A percentile compares a stretch with the other conserved stretches of the same genome.
Evolutionary conservation across 1,140 invertebrate genomes (phyloP).

Genomic region (Cryptotermes secundus): DNA sequence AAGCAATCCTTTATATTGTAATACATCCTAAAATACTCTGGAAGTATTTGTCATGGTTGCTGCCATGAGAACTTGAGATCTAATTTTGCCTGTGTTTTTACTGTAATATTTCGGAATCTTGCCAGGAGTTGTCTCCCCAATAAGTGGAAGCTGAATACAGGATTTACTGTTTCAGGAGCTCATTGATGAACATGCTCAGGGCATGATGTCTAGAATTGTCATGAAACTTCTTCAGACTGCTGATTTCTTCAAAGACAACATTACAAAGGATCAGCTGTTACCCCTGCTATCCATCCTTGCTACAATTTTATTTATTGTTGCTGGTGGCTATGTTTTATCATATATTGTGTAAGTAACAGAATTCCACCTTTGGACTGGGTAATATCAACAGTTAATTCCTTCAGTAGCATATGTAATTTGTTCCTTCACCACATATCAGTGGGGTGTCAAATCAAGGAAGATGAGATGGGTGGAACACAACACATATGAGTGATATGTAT

Average conservation of each 20-base stretch:
- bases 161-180: constrained; percentile 63
- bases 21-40: no score
- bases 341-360: constrained; percentile 72
- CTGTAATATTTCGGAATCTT: no score
- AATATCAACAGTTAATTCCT: constrained; percentile 32
- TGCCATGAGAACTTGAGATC: no score
- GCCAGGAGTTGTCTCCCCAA: no score
- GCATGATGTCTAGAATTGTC: constrained; percentile 66
- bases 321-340: constrained; percentile 83
- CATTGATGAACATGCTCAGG: constrained; percentile 71
- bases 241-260: constrained; percentile 71
- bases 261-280: constrained; percentile 79
- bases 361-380: background rate
- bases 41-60: no score
- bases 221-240: constrained; percentile 66
- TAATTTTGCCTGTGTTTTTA: no score
- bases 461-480: no score
- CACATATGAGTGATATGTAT: no score
- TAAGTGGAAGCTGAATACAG: no score
- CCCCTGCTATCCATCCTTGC: constrained; percentile 78
- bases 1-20: no score
- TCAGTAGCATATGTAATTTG: constrained; percentile 20
- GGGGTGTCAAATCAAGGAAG: no score
- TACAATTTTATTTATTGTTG: constrained; percentile 77
- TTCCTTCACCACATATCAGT: background rate